A percentile compares a stretch with the other conserved stretches of the same genome.
Evolutionary conservation across 1,140 invertebrate species (phyloP).

Genomic region (Drosophila biarmipes): DNA sequence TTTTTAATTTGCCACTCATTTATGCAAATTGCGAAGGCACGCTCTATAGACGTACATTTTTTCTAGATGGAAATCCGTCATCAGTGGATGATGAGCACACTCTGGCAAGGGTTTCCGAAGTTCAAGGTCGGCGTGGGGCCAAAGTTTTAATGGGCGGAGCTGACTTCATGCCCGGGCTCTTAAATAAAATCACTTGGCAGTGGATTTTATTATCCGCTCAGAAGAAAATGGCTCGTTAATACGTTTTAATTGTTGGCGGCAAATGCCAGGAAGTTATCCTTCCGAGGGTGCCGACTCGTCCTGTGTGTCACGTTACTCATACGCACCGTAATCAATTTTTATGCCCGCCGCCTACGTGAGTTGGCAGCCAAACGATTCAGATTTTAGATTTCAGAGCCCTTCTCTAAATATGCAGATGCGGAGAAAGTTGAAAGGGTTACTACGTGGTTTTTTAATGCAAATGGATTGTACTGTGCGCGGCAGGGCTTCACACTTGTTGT

Average conservation of each 20-base stretch:
- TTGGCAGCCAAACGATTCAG: constrained; percentile 50
- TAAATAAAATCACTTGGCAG: constrained; percentile 17
- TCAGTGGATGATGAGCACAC: constrained; percentile 11
- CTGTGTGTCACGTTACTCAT: constrained; percentile 63
- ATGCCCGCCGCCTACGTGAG: constrained; percentile 65
- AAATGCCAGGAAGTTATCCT: constrained; percentile 13
- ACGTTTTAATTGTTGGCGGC: constrained; percentile 57
- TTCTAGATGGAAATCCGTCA: constrained; percentile 30
- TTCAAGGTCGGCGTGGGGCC: constrained; percentile 9
- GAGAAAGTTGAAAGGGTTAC: constrained; percentile 68
- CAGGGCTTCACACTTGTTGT: constrained; percentile 33
- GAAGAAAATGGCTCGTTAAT: constrained; percentile 40
- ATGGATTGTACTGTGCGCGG: constrained; percentile 6
- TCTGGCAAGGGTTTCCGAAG: constrained; percentile 5
- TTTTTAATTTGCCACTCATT: constrained; percentile 69
- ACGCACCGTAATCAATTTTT: constrained; percentile 78
- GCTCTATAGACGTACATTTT: constrained; percentile 7
- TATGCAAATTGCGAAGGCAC: constrained; percentile 61
- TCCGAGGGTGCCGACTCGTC: constrained; percentile 10
- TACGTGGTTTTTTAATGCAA: constrained; percentile 53
- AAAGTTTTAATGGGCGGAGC: background rate
- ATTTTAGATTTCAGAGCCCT: background rate
- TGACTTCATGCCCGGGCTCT: background rate
- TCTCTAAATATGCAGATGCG: constrained; percentile 32
- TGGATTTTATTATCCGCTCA: constrained; percentile 2